A percentile compares a stretch with the other conserved stretches of the same genome.
These are phyloP conservation scores for Tachyglossus aculeatus DNA, from an alignment of 2,797 vertebrate genomes.

Conservation along the genomic window DNA sequence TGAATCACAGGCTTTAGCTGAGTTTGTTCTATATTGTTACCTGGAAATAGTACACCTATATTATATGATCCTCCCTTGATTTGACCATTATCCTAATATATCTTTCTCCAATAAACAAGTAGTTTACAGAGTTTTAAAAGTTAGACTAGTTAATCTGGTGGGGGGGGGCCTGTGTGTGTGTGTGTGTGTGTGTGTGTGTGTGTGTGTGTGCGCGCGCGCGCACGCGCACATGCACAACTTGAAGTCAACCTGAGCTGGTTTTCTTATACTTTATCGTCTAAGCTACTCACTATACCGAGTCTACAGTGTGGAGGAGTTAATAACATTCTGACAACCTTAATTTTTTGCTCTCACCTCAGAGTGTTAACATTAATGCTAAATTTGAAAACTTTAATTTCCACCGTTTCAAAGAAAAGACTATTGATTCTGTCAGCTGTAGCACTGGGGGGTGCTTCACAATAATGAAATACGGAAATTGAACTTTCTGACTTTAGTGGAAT, in stretches of 20 bases:
- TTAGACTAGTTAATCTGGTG: background rate
- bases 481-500: constrained; percentile 8
- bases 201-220: background rate
- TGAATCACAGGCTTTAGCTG: no score
- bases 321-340: constrained; percentile 4
- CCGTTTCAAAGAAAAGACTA: background rate
- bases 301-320: no score
- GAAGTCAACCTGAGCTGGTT: background rate
- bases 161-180: background rate
- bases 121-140: background rate
- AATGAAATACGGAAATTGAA: background rate
- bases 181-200: background rate
- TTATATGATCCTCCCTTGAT: no score
- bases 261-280: no score
- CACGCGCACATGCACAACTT: background rate
- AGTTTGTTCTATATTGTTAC: no score
- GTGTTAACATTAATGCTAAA: background rate
- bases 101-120: no score
- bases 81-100: no score
- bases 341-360: background rate
- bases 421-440: background rate
- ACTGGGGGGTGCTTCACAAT: background rate
- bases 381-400: background rate
- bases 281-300: no score
- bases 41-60: no score